A percentile compares a stretch with the other conserved stretches of the same genome.
Conservation (phyloP, 2,888 invertebrate species). For the Lycia hirtaria region DNA sequence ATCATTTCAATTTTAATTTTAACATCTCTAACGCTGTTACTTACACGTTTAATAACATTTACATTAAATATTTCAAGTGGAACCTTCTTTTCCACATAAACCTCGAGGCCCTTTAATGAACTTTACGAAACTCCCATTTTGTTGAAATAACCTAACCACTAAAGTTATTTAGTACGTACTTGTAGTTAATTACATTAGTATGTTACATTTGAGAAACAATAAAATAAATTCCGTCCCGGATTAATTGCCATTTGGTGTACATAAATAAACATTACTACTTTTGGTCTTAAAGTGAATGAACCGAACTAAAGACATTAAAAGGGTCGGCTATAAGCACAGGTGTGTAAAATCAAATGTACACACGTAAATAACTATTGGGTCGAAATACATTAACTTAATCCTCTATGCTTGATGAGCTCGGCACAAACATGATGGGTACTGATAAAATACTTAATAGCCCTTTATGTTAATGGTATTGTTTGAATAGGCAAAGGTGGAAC, state of each 20-base stretch:
- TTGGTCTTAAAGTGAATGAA: constrained; percentile 59
- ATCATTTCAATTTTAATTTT: too few relatives aligned
- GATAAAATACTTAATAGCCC: constrained; percentile 31
- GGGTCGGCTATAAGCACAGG: constrained; percentile 70
- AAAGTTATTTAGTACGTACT: constrained; percentile 27
- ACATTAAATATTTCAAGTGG: constrained; percentile 1
- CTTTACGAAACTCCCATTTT: constrained; percentile 28
- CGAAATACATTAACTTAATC: constrained; percentile 67
- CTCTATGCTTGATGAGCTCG: constrained; percentile 41
- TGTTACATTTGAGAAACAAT: constrained; percentile 31
- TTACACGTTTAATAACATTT: not conserved
- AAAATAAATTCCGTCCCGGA: constrained; percentile 26
- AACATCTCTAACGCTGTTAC: not conserved
- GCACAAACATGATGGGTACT: constrained; percentile 37
- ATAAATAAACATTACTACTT: constrained; percentile 48
- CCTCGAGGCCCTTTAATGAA: constrained; percentile 12
- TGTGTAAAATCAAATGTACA: constrained; percentile 75
- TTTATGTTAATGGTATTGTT: constrained; percentile 32
- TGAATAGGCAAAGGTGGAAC: constrained; percentile 17
- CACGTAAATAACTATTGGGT: constrained; percentile 65
- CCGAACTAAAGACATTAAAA: constrained; percentile 73
- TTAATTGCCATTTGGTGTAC: constrained; percentile 33
- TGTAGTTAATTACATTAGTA: constrained; percentile 29
- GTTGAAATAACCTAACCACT: constrained; percentile 27
- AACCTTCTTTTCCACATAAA: constrained; percentile 18